Evolutionary conservation across 2,888 invertebrate genomes (phyloP), one percentile per base, ranked within the genome.

Genomic region (Macroteleia sp.): DNA sequence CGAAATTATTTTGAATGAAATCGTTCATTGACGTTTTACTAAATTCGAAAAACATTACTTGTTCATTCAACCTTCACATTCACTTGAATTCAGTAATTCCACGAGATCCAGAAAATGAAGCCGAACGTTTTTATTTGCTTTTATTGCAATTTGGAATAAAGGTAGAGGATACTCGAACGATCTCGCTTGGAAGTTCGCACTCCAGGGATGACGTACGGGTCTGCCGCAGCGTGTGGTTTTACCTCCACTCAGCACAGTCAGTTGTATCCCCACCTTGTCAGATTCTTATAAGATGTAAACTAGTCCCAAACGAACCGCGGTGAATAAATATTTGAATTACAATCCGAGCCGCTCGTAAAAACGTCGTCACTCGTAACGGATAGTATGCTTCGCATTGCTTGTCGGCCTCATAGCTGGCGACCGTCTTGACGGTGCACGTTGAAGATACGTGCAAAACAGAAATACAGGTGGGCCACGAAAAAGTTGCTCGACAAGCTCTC

Each of bases 251-350:
- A 39, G 66, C 52, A 39, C 62, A 48, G 71, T 62, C 56, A 50
- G 70, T 61, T 42, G 48, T 64, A 36, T 17, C 69, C 75, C 69
- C 61, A 59, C 32, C 54, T 56, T 28, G 66, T 39, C 76, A 70
- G 80, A 83, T 83, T 83, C 81, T 76, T 74, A 77, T 79, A 81
- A 81, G 79, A 81, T 82, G 84, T 85, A 84, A 85, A 85, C 80
- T 78, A 80, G 74, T 79, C 84, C 82, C 84, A 86, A 86, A 86
- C 84, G 81, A 79, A 80, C 80, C 83, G 81, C 80, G 57, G 80
- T 83, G 83, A 85, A 87, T 87, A 88, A 88, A 88, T 87, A 87
- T 87, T 87, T 88, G 87, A 88, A 87, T 88, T 87, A 88, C 87
- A 87, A 87, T 88, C 85, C 81, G 85, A 82, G 83, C 77, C 86